Percentiles rank a stretch among this genome's conserved stretches.
Conservation (phyloP, 2,113 vertebrate species). For the Peromyscus polionotus region DNA sequence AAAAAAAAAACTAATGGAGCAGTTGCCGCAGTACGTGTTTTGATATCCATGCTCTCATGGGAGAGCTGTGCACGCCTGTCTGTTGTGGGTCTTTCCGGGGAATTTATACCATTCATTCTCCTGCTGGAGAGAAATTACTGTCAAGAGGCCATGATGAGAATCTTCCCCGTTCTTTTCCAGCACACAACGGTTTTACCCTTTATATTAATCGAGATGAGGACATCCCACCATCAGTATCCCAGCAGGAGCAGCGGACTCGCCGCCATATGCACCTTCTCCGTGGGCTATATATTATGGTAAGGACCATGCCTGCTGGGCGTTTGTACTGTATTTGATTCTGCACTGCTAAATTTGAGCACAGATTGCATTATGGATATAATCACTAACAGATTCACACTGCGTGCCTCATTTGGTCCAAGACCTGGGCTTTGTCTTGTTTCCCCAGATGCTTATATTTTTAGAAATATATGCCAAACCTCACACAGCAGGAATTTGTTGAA, state of each 20-base stretch:
- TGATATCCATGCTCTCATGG: neutral
- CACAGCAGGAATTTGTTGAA: conserved; percentile 90
- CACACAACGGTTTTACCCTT: conserved; percentile 99
- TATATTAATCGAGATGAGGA: conserved; percentile 99
- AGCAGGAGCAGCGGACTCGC: conserved; percentile 93
- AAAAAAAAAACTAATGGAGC: neutral
- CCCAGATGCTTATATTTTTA: conserved; percentile 90
- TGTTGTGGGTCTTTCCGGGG: neutral
- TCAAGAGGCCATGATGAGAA: conserved; percentile 57
- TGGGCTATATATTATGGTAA: conserved; percentile 98
- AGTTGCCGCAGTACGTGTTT: neutral
- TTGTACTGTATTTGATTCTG: conserved; percentile 81
- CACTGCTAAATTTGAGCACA: conserved; percentile 87
- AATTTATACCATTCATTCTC: neutral
- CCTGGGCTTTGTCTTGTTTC: conserved; percentile 90
- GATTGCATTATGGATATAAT: conserved; percentile 88
- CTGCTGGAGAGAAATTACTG: conserved; percentile 19
- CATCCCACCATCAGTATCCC: conserved; percentile 96
- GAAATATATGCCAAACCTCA: conserved; percentile 89
- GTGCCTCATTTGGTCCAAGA: conserved; percentile 86
- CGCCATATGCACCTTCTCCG: conserved; percentile 94
- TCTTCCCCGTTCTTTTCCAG: conserved; percentile 88
- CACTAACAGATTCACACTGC: conserved; percentile 86
- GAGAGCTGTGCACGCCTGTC: neutral
- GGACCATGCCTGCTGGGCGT: conserved; percentile 82